Evolutionary conservation across 2,888 invertebrate genomes (phyloP).

Genomic region (Pemphredon lugubris): DNA sequence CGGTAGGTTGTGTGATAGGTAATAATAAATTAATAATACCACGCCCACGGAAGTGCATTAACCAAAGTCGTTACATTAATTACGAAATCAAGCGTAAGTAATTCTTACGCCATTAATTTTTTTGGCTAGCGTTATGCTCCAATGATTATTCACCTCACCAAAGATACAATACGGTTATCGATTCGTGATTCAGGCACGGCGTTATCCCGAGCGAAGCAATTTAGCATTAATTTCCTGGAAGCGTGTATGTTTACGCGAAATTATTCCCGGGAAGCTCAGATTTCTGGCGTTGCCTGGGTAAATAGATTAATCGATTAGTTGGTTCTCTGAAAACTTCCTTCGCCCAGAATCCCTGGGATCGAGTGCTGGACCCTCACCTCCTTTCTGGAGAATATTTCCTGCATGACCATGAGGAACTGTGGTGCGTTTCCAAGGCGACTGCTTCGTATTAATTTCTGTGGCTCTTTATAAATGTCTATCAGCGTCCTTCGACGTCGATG

Average conservation of each 20-base stretch:
- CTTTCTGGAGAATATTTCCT: no score
- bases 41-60: no score
- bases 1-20: no score
- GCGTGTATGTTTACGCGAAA: neutral
- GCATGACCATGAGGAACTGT: neutral
- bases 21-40: no score
- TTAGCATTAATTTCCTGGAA: neutral
- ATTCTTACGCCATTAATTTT: no score
- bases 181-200: no score
- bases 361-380: neutral
- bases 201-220: no score
- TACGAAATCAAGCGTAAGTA: no score
- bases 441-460: neutral
- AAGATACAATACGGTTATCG: no score
- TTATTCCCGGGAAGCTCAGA: neutral
- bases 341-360: neutral
- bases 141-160: no score
- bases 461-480: neutral
- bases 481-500: neutral
- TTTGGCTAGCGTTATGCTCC: no score
- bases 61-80: no score
- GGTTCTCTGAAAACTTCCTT: neutral
- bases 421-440: constrained; percentile 5
- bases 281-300: neutral
- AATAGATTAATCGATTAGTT: neutral